Conservation (phyloP, 2,113 vertebrate species). For the Struthio camelus region DNA sequence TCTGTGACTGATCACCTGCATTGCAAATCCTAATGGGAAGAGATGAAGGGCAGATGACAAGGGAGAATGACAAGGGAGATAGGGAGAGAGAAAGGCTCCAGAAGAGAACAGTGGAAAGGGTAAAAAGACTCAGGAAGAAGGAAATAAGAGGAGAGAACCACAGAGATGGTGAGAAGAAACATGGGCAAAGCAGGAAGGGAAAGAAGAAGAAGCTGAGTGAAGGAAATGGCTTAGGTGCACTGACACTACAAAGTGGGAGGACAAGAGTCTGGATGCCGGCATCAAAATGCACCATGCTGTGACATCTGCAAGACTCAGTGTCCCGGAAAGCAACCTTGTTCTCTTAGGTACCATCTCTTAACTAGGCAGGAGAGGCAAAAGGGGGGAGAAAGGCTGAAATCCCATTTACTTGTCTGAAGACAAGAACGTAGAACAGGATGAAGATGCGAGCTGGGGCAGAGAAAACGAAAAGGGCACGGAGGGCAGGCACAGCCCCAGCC, state of each 20-base stretch:
- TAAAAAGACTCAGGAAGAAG: background rate
- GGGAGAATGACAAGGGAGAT: conserved; percentile 46
- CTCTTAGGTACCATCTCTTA: background rate
- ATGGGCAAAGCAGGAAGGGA: background rate
- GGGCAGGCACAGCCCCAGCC: background rate
- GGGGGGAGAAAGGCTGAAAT: background rate
- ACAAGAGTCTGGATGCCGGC: background rate
- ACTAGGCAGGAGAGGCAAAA: background rate
- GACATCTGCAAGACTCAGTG: background rate
- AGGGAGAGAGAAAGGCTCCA: background rate
- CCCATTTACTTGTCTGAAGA: background rate
- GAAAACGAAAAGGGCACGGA: background rate
- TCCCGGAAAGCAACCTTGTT: background rate
- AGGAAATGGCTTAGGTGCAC: background rate
- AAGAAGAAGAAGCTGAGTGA: background rate
- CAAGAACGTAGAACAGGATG: background rate
- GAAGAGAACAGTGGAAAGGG: background rate
- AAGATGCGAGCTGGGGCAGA: background rate
- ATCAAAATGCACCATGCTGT: background rate
- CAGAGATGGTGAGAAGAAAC: background rate
- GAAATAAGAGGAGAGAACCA: background rate
- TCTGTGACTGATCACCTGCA: conserved; percentile 68
- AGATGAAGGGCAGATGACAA: conserved; percentile 37
- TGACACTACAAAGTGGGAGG: background rate
- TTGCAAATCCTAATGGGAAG: conserved; percentile 50